These are phyloP conservation scores for Cuculus canorus DNA, from an alignment of 2,797 vertebrate genomes.

Conservation along the genomic window DNA sequence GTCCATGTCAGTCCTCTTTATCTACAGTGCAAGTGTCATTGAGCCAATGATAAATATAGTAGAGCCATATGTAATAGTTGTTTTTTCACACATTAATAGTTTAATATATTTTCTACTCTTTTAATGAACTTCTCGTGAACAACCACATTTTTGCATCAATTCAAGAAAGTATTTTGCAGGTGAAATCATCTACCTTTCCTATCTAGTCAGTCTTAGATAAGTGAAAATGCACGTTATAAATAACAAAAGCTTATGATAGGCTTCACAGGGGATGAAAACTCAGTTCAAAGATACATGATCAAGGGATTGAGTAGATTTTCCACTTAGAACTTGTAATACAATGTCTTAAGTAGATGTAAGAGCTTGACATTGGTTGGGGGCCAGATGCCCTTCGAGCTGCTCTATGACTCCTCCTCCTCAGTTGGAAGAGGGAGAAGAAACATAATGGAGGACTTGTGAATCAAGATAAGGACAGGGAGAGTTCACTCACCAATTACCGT, in stretches of 20 bases:
- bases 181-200: neutral
- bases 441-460: no score
- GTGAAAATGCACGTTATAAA: neutral
- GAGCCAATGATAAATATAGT: neutral
- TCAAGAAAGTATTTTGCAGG: neutral
- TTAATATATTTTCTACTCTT: neutral
- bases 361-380: no score
- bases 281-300: neutral
- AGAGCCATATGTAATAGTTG: neutral
- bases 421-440: no score
- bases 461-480: no score
- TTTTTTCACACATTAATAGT: neutral
- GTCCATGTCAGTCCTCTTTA: neutral
- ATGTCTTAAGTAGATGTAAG: neutral
- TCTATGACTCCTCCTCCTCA: no score
- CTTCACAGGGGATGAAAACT: neutral
- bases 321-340: neutral
- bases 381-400: no score
- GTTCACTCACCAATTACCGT: no score
- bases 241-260: neutral
- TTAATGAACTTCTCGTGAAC: neutral
- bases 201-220: neutral
- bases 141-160: neutral
- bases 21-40: neutral
- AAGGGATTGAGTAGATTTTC: neutral